Percentiles rank a stretch among this genome's conserved stretches.
phyloP scores from a whole-genome alignment of 2,888 invertebrate species.

The Eudemis profundana region DNA sequence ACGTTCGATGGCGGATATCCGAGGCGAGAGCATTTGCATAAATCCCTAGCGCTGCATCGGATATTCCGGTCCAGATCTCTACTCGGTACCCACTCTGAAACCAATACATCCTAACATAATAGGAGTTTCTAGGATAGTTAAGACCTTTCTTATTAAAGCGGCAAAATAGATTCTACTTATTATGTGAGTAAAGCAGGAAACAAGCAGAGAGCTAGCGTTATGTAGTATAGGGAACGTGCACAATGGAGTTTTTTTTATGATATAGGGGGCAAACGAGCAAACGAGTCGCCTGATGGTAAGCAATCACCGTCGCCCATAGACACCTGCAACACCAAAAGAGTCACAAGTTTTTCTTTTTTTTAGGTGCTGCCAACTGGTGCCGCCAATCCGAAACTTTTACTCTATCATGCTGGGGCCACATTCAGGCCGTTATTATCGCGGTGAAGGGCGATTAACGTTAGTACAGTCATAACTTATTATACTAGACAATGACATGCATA shows the following conservation, averaged over 20 bases:
- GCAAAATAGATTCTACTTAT: neutral
- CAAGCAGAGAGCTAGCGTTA: neutral
- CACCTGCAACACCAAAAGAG: no score
- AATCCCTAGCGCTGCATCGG: constrained; percentile 21
- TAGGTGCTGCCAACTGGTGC: no score
- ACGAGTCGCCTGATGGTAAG: no score
- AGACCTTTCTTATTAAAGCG: neutral
- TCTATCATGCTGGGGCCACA: no score
- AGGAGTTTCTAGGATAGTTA: neutral
- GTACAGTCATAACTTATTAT: no score
- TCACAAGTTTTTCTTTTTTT: no score
- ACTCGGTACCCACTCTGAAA: neutral
- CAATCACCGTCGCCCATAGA: no score
- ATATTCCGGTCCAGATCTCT: neutral
- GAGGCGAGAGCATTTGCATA: constrained; percentile 28
- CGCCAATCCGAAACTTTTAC: no score
- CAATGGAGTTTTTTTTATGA: neutral
- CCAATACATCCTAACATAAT: neutral
- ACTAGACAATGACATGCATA: no score
- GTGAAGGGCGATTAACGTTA: no score
- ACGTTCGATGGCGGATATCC: constrained; percentile 6
- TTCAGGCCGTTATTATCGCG: no score
- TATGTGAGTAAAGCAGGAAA: neutral
- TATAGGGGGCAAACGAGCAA: no score
- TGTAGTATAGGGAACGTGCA: neutral